A percentile compares a stretch with the other conserved stretches of the same genome.
Evolutionary conservation across 2,113 vertebrate species (phyloP).

Genomic region (Hypocryptadius cinnamomeus): DNA sequence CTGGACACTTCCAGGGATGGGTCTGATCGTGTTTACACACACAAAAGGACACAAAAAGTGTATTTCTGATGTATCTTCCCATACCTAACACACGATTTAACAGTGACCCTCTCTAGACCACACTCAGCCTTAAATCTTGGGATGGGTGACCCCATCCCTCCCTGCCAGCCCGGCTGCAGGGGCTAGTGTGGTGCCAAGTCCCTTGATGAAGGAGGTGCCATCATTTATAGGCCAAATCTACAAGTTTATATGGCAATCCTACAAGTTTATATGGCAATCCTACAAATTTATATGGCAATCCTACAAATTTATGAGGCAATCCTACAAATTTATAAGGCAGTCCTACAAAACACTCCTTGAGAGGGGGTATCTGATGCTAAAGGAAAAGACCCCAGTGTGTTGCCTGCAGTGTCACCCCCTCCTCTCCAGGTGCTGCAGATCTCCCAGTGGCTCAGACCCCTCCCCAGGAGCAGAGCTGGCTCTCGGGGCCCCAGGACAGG

Average conservation of each 20-base stretch:
- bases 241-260: not conserved
- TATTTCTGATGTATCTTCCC: not conserved
- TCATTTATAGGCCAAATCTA: not conserved
- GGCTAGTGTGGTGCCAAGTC: not conserved
- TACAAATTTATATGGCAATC: not conserved
- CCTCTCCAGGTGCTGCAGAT: not conserved
- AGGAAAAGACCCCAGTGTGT: not conserved
- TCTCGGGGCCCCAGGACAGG: not conserved
- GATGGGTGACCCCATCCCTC: not conserved
- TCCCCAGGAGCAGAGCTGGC: not conserved
- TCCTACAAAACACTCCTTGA: not conserved
- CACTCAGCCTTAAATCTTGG: not conserved
- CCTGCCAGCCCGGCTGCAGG: not conserved
- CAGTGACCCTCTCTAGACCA: fast-evolving
- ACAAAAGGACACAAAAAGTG: not conserved
- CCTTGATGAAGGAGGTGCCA: not conserved
- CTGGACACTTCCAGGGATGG: not conserved
- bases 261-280: not conserved
- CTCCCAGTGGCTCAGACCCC: not conserved
- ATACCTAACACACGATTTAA: fast-evolving
- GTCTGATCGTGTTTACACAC: not conserved
- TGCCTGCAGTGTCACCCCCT: not conserved
- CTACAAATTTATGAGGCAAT: not conserved
- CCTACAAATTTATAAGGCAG: no score
- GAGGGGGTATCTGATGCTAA: not conserved